phyloP scores from a whole-genome alignment of 1,140 invertebrate genomes.

The Acromyrmex echinatior region DNA sequence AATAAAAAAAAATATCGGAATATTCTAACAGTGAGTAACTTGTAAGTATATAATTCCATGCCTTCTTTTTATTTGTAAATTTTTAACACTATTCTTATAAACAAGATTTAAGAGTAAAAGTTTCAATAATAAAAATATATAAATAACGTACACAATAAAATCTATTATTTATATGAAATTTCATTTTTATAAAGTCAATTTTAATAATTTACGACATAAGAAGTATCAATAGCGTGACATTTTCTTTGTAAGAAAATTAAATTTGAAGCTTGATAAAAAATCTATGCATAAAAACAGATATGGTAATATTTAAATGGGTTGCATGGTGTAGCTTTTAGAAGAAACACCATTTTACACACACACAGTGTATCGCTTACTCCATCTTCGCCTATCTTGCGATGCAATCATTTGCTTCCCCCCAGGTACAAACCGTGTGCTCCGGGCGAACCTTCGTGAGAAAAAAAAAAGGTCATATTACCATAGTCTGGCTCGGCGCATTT shows the following conservation, averaged over 20 bases:
- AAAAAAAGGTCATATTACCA: conserved; percentile 32
- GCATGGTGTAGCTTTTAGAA: background rate
- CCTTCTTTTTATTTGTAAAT: conserved; percentile 4
- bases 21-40: background rate
- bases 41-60: background rate
- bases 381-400: conserved; percentile 10
- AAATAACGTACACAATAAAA: background rate
- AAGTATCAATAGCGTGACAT: background rate
- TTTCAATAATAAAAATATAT: background rate
- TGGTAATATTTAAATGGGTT: conserved; percentile 27
- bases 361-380: conserved; percentile 26
- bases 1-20: background rate
- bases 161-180: too few relatives aligned
- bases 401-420: conserved; percentile 20
- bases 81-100: background rate
- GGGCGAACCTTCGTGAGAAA: background rate
- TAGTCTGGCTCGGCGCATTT: conserved; percentile 45
- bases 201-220: background rate
- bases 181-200: background rate
- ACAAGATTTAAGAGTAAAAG: background rate
- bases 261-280: background rate
- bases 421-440: conserved; percentile 20
- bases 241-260: background rate
- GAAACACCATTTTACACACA: background rate
- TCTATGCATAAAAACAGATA: conserved; percentile 2